Base-by-base conservation (phyloP, 2,113 vertebrate genomes). In the Falcunculus frontatus region DNA sequence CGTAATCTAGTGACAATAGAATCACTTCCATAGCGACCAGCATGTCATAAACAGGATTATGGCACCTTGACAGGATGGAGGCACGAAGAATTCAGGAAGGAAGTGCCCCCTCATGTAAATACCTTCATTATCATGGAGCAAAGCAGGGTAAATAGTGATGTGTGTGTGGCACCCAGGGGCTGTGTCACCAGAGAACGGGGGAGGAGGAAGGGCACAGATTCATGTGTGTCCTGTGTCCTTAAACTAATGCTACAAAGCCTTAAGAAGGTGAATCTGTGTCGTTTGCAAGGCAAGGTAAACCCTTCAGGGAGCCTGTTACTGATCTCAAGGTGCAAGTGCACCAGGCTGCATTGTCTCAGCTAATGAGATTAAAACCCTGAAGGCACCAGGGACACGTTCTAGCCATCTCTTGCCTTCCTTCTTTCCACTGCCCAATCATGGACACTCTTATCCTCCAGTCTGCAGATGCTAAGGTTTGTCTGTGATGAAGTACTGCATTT, bases 361-460 rank as follows among this genome's bases (percentile, higher is more conserved):
- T 94, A 63, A 57, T 49, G 64, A 32, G 32, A 62, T 85, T 91
- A 86, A 93, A 95, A 44, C 64, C 37, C 41, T n/a, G 52, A 80
- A 74, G 47, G 73, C 49, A 84, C 33, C 33, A 32, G 64, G 60
- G 47, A 25, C 14, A 5, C 15, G 5, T 7, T 72, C 13, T 2
- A 13, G 32, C 32, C 46, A 11, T 35, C 29, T 67, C 46, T 57
- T 25, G 44, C 37, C 32, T 64, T 33, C 35, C 15, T 68, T 44
- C 37, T 32, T 57, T 39, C 20, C 46, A 52, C 18, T 89, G 19
- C 17, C 8, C 30, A 17, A 1, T 49, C 26, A 16, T 11, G 10
- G 86, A 9, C 55, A 64, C 13, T 17, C 25, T 72, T 52, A 21
- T 17, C 11, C n/a, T 74, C 23, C 4, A 18, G 18, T 50, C 23